Evolutionary conservation across 2,797 vertebrate genomes (phyloP).

Genomic region (Muraenolepis orangiensis): DNA sequence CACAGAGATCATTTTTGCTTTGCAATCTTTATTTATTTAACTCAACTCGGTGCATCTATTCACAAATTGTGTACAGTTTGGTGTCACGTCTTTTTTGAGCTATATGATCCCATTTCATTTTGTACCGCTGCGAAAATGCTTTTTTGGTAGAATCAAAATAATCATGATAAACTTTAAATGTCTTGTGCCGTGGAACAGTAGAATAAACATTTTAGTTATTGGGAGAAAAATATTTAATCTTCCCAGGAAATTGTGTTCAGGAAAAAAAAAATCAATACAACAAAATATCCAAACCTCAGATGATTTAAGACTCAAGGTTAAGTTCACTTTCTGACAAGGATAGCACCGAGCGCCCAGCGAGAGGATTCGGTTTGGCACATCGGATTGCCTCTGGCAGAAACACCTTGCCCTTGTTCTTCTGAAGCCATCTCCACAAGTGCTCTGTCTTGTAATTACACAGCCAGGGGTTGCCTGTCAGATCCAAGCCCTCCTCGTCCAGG

Average conservation of each 20-base stretch:
- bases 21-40: background rate
- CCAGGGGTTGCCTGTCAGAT: slow-evolving; percentile 67
- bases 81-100: background rate
- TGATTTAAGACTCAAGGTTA: slow-evolving; percentile 30
- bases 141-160: background rate
- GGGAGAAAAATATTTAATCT: background rate
- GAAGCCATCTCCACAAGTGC: slow-evolving; percentile 71
- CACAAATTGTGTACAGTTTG: no score
- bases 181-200: background rate
- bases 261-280: background rate
- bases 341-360: slow-evolving; percentile 46
- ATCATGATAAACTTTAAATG: background rate
- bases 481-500: slow-evolving; percentile 56
- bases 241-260: background rate
- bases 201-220: background rate
- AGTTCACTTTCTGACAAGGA: slow-evolving; percentile 58
- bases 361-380: slow-evolving; percentile 53
- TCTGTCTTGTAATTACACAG: slow-evolving; percentile 54
- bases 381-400: slow-evolving; percentile 45
- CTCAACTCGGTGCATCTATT: background rate
- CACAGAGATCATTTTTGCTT: background rate
- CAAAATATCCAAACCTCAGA: background rate
- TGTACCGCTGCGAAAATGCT: background rate
- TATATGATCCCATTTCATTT: background rate
- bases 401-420: slow-evolving; percentile 54